Evolutionary conservation across 2,888 invertebrate species (phyloP).

Genomic region (Frankliniella intonsa): DNA sequence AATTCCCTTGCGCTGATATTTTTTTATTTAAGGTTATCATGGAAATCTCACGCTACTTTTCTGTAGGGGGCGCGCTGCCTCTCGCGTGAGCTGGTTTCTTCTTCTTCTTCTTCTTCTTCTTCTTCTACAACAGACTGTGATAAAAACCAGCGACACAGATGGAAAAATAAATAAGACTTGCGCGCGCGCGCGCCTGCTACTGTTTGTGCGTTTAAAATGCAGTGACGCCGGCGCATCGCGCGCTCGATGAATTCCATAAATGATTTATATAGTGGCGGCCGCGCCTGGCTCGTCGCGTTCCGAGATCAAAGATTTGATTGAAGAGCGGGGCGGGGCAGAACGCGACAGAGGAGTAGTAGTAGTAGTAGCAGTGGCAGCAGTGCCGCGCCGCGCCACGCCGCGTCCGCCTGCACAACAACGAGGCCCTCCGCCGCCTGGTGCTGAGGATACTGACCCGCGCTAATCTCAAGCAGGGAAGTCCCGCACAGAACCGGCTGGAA

Average conservation of each 20-base stretch:
- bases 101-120: too few relatives aligned
- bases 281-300: background rate
- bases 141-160: background rate
- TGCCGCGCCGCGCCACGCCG: background rate
- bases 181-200: too few relatives aligned
- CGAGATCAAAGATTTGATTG: background rate
- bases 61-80: too few relatives aligned
- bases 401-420: background rate
- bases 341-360: background rate
- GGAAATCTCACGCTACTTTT: too few relatives aligned
- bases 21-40: too few relatives aligned
- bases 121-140: too few relatives aligned
- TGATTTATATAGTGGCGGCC: conserved; percentile 6
- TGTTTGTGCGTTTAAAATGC: background rate
- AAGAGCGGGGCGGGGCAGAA: background rate
- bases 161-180: background rate
- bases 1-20: too few relatives aligned
- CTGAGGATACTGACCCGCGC: background rate
- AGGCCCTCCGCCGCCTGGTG: background rate
- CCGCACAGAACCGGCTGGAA: too few relatives aligned
- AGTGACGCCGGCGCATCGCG: conserved; percentile 1
- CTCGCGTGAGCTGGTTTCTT: too few relatives aligned
- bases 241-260: conserved; percentile 19
- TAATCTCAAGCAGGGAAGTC: too few relatives aligned
- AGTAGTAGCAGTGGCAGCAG: too few relatives aligned